Percentiles rank a stretch among this genome's conserved stretches.
Conservation (phyloP, 2,113 vertebrate species). For the Catharus bicknelli region DNA sequence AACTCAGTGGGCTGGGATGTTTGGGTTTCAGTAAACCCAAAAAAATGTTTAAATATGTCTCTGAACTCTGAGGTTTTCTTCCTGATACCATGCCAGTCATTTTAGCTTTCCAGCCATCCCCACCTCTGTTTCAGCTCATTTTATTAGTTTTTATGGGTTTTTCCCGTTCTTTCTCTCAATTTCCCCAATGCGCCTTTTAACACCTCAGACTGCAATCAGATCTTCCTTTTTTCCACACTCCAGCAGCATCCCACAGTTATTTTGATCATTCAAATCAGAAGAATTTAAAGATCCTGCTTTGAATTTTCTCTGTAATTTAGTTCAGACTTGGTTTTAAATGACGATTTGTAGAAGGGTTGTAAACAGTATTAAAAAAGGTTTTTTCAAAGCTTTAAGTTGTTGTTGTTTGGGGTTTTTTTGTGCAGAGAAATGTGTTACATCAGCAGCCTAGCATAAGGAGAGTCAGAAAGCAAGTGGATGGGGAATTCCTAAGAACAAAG, state of each 20-base stretch:
- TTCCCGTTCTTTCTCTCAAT: neutral
- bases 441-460: neutral
- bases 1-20: neutral
- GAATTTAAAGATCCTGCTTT: neutral
- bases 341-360: neutral
- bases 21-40: neutral
- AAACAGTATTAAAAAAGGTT: neutral
- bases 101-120: neutral
- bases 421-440: neutral
- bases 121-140: neutral
- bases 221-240: neutral
- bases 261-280: neutral
- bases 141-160: neutral
- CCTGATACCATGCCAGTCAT: neutral
- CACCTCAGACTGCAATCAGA: neutral
- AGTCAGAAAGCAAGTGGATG: neutral
- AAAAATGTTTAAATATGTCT: neutral
- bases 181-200: neutral
- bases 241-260: neutral
- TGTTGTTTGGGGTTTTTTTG: neutral
- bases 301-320: neutral
- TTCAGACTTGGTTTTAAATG: neutral
- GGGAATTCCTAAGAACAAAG: constrained; percentile 12
- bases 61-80: neutral
- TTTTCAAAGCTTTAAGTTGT: neutral